Evolutionary conservation across 2,113 vertebrate genomes (phyloP).

Genomic region (Pterocles burchelli): DNA sequence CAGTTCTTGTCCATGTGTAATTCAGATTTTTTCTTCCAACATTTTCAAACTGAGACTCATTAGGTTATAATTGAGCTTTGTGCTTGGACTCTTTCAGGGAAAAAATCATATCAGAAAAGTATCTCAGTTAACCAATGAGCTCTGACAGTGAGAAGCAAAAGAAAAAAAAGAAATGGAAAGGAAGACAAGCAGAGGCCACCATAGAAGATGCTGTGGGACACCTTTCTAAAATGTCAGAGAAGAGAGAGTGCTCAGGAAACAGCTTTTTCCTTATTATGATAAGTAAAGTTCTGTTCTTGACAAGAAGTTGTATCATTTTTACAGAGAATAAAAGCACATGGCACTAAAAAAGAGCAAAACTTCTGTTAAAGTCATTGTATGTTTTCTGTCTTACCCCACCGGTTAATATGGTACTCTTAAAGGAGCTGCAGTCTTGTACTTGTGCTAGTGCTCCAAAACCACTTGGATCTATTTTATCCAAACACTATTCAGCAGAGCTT

Average conservation of each 20-base stretch:
- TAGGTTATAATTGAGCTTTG: background rate
- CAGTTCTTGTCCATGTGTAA: background rate
- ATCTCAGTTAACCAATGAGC: background rate
- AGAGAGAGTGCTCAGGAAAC: background rate
- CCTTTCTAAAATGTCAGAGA: background rate
- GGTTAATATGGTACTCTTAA: background rate
- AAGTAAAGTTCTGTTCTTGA: background rate
- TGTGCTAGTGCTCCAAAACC: background rate
- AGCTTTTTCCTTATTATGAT: background rate
- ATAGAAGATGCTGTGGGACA: background rate
- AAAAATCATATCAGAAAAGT: background rate
- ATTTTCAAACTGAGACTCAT: conserved; percentile 16
- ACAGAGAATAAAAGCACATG: accelerated
- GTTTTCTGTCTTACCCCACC: background rate
- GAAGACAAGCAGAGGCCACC: background rate
- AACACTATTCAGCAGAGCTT: background rate
- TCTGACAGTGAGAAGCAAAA: background rate
- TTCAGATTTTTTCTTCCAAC: background rate
- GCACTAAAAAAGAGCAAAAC: background rate
- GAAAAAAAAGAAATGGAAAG: background rate
- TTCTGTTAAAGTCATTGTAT: background rate
- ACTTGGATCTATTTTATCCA: background rate
- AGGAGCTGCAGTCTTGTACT: background rate
- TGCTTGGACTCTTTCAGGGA: background rate
- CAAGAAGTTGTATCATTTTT: background rate